Base-by-base conservation (phyloP, 2,113 vertebrate genomes). In the Ceuthmochares aereus region DNA sequence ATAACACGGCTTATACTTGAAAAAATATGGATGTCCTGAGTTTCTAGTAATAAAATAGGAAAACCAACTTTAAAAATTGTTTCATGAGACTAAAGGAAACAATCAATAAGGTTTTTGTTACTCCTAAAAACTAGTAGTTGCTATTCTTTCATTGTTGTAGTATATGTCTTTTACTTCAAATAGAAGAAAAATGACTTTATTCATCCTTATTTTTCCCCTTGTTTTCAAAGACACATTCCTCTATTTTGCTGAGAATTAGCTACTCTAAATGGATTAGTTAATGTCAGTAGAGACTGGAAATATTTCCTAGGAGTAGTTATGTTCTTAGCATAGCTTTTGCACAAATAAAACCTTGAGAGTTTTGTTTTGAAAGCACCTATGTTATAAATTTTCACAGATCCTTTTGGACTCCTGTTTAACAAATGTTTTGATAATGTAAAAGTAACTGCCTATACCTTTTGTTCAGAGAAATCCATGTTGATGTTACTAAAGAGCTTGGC, bases 341-440 rank as follows among this genome's bases (percentile, higher is more conserved):
- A 63, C 6, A n/a, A 30, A 34, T 56, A 49, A 42, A 25, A 2
- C 2, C 29, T 56, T 60, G 14, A 75, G 23, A 12, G 4, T 56
- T 79, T 79, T 90, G 3, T 62, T 93, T 90, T 62, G 42, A 67
- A 92, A 93, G 52, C 34, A 92, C 15, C 49, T 32, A 9, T 15
- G 12, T 27, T 75, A 55, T 52, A 62, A 63, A 72, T 95, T 95
- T 95, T 93, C 91, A 96, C 30, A 91, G 60, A 77, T 86, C 69
- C 78, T 96, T 93, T 58, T 97, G 81, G 69, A 84, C 58, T 87
- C 55, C 43, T 93, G 56, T 96, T 85, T 92, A 95, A 94, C 56
- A 96, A 88, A 95, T 94, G 74, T 91, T 96, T 96, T 96, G 83
- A 82, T 95, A 95, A 95, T 83, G 56, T 84, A 89, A 86, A 93